Base-by-base conservation (phyloP, 2,888 invertebrate genomes). In the Lapara coniferarum region DNA sequence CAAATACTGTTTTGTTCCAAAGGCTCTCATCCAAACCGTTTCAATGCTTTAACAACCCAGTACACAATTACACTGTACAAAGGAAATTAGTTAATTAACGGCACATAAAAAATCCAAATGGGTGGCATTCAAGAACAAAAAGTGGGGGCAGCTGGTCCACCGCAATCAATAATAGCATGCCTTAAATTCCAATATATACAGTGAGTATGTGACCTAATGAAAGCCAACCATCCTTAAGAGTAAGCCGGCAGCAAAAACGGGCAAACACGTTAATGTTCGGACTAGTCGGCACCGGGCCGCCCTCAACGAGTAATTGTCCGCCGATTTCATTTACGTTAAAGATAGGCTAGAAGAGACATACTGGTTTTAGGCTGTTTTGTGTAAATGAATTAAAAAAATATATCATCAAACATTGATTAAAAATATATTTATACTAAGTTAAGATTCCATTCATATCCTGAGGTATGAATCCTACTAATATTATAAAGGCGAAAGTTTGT, bases 241-340 rank as follows among this genome's bases (percentile, higher is more conserved):
- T 53, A 12, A 66, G 73, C 75, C 74, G 72, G 71, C 71, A 76
- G 76, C 74, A 78, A 78, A 77, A 78, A 78, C 72, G 73, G 73
- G 73, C 71, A 70, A 72, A 55, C 72, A 72, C 75, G 74, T 75
- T 73, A 72, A 72, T 70, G 71, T 37, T 10, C 51, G 52, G 57
- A 58, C 66, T 66, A 52, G 51, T 44, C 51, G 56, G 37, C 55
- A 57, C 19, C 63, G 53, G 14, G 10, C 53, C n/a, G 8, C 8
- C 44, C 44, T 25, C 16, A 19, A 46, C 44, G 52, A 59, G 16
- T 69, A 69, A 69, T 69, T 70, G 52, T 44, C 58, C 58, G 25
- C 19, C 58, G 66, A 66, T 59, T 68, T 68, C 25, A 46, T 59
- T 51, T 58, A 58, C 10, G 52, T 53, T 52, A 25, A 14, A 30